Base-by-base conservation (phyloP, 2,888 invertebrate genomes). In the Drosophila pseudotalamancana region DNA sequence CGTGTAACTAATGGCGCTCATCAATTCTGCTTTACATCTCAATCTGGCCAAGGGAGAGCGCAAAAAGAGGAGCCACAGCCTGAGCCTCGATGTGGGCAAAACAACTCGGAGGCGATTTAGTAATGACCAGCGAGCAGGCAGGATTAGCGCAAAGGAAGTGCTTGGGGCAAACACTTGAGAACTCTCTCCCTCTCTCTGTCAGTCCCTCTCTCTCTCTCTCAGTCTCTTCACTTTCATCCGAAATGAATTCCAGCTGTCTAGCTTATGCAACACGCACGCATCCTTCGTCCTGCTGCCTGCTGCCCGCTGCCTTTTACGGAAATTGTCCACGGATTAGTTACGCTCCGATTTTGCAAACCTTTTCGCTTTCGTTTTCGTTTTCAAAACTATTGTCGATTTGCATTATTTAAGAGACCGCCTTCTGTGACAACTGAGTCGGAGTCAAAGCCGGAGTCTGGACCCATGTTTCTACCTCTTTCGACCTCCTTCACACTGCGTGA, bases 21-120 rank as follows among this genome's bases (percentile, higher is more conserved):
- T 92, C 92, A 92, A 92, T 92, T 92, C 90, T 91, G 90, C 91
- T 92, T 92, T 92, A 92, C 92, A 92, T 91, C 92, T 92, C 92
- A 92, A 92, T 92, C 92, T 92, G 91, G 89, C 90, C 90, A 88
- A 85, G 75, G 88, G 70, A 65, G 75, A 72, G 73, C 66, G 60
- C 55, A 21, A 43, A 45, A 55, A 71, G 42, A 49, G 2, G 23
- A 16, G 18, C n/a, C 46, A 6, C 6, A 45, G 69, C 34, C 53
- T 37, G 56, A 46, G 49, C 51, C 54, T 35, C 45, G 45, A 37
- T 72, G 67, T 72, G 73, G 69, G 51, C 68, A 55, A 67, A 55
- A 46, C 32, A 73, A 53, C 34, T 34, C 46, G 49, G 56, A 29
- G 62, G 70, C 62, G 55, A 76, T 72, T 60, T 67, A 57, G 70